Evolutionary conservation across 2,888 invertebrate species (phyloP), one percentile per base, ranked within the genome.

Genomic region (Leptinotarsa juncta): DNA sequence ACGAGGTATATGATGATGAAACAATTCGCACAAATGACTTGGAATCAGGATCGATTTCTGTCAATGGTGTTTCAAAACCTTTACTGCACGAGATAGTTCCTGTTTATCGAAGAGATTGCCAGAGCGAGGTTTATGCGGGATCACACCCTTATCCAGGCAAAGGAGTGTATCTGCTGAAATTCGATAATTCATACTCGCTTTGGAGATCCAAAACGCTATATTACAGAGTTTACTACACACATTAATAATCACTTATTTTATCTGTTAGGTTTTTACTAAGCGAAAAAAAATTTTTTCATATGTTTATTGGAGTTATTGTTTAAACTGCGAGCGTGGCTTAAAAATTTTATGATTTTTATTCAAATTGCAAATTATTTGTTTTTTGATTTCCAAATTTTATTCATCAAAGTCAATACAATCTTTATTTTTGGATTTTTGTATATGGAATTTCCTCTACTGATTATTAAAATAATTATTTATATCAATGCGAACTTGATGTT

Each of bases 161-260:
- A 89, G 99, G 99, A 20, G 96, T 98, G 55, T 99, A 99, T 89
- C 90, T 99, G 86, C 91, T 99, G 60, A 99, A 99, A 89, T 99
- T 99, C 89, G 99, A 99, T 90, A 99, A 99, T 89, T 97, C 98
- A 1, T 99, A 98, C 88, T 98, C 98, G 71, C 91, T 99, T 81
- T 99, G 99, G 99, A 93, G 99, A 84, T 98, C 98, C 82, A 99
- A 99, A 92, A 98, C 97, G 65, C 92, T 99, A 71, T 99, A 99
- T 89, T 99, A 99, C 89, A 93, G 99, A 89, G 98, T 99, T 69
- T 99, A 98, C 88, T 99, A 99, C 88, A 98, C 96, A 70, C 94
- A 95, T 75, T 87, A 84, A 84, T 67, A 70, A 48, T 10, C 20
- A 76, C 42, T 70, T 74, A 50, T 23, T 66, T 49, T 23, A 67